Evolutionary conservation across 2,888 invertebrate species (phyloP).

Genomic region (Blomia tropicalis): DNA sequence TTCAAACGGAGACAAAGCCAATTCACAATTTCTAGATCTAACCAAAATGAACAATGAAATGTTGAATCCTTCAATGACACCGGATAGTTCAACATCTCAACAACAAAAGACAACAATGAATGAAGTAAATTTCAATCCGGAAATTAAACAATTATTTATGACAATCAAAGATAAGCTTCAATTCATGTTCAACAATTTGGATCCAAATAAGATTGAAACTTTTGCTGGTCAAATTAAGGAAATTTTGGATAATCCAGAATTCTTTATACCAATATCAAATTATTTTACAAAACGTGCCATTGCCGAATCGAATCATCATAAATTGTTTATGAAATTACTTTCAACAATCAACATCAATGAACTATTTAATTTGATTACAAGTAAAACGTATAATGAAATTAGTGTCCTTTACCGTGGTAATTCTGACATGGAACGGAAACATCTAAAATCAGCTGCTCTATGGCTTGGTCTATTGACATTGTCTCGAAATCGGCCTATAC

Average conservation of each 20-base stretch:
- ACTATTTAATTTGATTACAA: slow-evolving; percentile 68
- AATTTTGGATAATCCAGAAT: neutral
- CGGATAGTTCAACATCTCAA: too few relatives aligned
- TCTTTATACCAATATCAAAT: neutral
- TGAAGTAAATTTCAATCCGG: neutral
- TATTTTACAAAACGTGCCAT: slow-evolving; percentile 89
- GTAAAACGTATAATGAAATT: slow-evolving; percentile 90
- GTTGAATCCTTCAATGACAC: too few relatives aligned
- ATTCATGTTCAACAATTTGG: slow-evolving; percentile 15
- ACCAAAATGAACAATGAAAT: neutral
- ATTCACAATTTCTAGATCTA: neutral
- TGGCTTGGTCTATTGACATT: slow-evolving; percentile 97
- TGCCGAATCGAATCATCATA: slow-evolving; percentile 93
- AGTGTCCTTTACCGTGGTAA: slow-evolving; percentile 79
- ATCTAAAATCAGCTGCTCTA: slow-evolving; percentile 79
- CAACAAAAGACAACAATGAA: too few relatives aligned
- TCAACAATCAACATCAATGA: slow-evolving; percentile 71
- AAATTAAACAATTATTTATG: neutral
- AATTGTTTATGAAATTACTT: slow-evolving; percentile 84
- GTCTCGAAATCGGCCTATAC: slow-evolving; percentile 78
- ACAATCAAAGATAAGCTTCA: neutral
- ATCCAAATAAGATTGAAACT: neutral
- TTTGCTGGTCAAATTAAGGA: neutral
- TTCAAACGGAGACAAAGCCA: neutral
- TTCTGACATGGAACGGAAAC: slow-evolving; percentile 79